Base-by-base conservation (phyloP, 2,888 invertebrate genomes). In the Orgyia antiqua region DNA sequence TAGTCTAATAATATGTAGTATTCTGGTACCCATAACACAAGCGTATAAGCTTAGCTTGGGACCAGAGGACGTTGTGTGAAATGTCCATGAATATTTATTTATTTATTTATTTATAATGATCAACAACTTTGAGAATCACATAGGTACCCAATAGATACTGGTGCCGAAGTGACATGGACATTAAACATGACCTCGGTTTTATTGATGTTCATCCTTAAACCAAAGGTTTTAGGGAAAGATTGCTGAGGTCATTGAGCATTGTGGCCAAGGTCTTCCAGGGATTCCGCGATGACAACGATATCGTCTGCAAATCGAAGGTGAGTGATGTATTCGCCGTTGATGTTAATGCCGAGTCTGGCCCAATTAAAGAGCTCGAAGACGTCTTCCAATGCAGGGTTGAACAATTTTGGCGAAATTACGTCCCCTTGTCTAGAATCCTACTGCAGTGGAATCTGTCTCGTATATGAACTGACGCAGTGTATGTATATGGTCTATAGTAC, bases 41-140 rank as follows among this genome's bases (percentile, higher is more conserved):
- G n/a, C n/a, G n/a, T n/a, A n/a, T n/a, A n/a, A n/a, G n/a, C n/a
- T n/a, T n/a, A n/a, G n/a, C n/a, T n/a, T n/a, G n/a, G n/a, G n/a
- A n/a, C n/a, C n/a, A n/a, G n/a, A n/a, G n/a, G n/a, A n/a, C n/a
- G n/a, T n/a, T n/a, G n/a, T n/a, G n/a, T n/a, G n/a, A n/a, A n/a
- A n/a, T n/a, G n/a, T n/a, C n/a, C n/a, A n/a, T n/a, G n/a, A n/a
- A n/a, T n/a, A n/a, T n/a, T n/a, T n/a, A n/a, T n/a, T n/a, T n/a
- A n/a, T n/a, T 6, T 15, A 15, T 4, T 4, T 21, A 18, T 13
- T 31, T 34, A 26, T 24, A 24, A 7, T 24, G 24, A 6, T 24
- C 13, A 10, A 21, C 10, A 21, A 21, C 21, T 21, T 21, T 6
- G 21, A 21, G 21, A 10, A 21, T 3, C 10, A 10, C 21, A 21